These are phyloP conservation scores for Cinclus cinclus DNA, from an alignment of 2,113 vertebrate species.

Conservation along the genomic window DNA sequence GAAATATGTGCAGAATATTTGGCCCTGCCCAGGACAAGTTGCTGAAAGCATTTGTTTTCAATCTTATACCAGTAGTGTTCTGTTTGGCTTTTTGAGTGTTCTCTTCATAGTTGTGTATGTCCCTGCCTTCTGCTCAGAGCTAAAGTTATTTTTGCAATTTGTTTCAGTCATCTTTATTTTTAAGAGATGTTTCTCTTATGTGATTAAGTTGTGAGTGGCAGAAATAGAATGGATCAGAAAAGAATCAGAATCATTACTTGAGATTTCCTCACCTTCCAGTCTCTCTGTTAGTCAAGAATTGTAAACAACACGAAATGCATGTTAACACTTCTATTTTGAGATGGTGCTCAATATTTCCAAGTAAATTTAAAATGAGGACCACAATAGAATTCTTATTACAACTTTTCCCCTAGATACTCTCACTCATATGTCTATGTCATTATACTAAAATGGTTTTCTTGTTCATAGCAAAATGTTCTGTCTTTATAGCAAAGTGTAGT, in stretches of 20 bases:
- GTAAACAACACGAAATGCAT: neutral
- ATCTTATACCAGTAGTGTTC: neutral
- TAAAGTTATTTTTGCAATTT: neutral
- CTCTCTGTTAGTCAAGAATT: neutral
- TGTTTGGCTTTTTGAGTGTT: neutral
- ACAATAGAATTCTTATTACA: neutral
- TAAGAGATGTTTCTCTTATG: neutral
- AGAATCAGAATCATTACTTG: neutral
- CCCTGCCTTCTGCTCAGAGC: neutral
- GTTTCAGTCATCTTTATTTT: neutral
- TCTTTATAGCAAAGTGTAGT: neutral
- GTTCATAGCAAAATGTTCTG: neutral
- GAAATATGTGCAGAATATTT: slow-evolving; percentile 36
- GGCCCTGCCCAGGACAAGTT: slow-evolving; percentile 4
- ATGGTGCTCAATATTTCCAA: neutral
- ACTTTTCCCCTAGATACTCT: neutral
- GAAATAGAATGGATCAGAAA: neutral
- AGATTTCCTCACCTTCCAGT: neutral
- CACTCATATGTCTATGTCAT: neutral
- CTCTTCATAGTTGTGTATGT: neutral
- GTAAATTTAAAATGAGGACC: neutral
- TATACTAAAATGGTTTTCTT: neutral
- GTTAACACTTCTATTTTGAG: neutral
- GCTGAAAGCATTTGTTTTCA: slow-evolving; percentile 44
- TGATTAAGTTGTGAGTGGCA: neutral